phyloP scores from a whole-genome alignment of 2,797 vertebrate genomes.

The Lithobates sylvaticus region DNA sequence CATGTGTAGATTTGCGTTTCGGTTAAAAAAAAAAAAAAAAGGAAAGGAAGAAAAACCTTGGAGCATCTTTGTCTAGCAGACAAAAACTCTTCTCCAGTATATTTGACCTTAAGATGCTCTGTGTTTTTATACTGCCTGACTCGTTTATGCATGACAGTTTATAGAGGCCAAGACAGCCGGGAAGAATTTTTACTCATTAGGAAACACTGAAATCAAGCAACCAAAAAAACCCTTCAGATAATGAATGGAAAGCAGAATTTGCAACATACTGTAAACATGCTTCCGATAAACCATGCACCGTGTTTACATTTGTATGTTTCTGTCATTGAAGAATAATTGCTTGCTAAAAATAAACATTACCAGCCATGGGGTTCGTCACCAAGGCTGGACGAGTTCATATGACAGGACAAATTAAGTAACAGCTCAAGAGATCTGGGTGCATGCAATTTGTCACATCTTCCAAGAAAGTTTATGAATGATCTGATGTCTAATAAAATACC shows the following conservation, averaged over 20 bases:
- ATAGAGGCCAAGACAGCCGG: conserved; percentile 8
- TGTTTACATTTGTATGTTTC: background rate
- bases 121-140: conserved; percentile 14
- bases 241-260: conserved; percentile 13
- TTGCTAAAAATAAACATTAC: conserved; percentile 31
- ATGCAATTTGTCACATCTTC: conserved; percentile 26
- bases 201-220: conserved; percentile 1
- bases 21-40: conserved; percentile 17
- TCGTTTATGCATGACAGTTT: conserved; percentile 39
- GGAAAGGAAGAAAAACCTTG: conserved; percentile 33
- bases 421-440: conserved; percentile 6
- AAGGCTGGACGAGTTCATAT: conserved; percentile 18
- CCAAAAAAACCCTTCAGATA: background rate
- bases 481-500: background rate
- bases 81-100: conserved; percentile 42
- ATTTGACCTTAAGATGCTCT: conserved; percentile 49
- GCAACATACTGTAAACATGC: background rate
- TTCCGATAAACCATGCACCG: background rate
- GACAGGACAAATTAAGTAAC: conserved; percentile 46
- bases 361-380: conserved; percentile 11
- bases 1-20: conserved; percentile 58
- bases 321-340: conserved; percentile 22
- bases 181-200: conserved; percentile 41
- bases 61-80: conserved; percentile 57
- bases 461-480: conserved; percentile 1